Evolutionary conservation across 2,888 invertebrate species (phyloP).

Genomic region (Tiliacea aurago): DNA sequence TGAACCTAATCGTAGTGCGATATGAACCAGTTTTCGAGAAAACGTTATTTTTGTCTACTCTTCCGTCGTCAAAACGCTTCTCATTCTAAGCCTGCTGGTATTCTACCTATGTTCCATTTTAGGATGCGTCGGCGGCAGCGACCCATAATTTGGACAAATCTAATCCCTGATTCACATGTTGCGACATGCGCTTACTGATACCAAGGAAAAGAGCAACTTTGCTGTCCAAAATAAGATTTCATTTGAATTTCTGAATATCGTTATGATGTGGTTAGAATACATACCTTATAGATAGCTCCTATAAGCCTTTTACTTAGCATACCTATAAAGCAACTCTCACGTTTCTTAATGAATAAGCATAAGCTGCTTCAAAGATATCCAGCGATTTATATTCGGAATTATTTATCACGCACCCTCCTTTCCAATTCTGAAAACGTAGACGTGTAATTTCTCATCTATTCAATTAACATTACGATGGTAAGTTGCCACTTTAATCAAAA

Average conservation of each 20-base stretch:
- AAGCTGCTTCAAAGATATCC: constrained; percentile 35
- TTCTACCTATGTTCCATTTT: not conserved
- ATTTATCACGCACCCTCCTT: constrained; percentile 46
- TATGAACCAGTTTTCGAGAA: too few species aligned
- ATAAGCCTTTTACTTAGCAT: constrained; percentile 31
- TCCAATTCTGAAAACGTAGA: constrained; percentile 56
- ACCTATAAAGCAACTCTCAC: constrained; percentile 46
- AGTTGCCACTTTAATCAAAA: constrained; percentile 58
- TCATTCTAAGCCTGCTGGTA: too few species aligned
- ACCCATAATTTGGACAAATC: not conserved
- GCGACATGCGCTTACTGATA: not conserved
- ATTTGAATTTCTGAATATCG: constrained; percentile 40
- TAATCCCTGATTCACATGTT: constrained; percentile 7
- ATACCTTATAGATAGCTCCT: constrained; percentile 14
- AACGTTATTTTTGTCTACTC: too few species aligned
- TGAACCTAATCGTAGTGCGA: too few species aligned
- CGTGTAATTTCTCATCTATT: constrained; percentile 59
- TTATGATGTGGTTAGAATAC: too few species aligned
- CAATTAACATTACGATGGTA: constrained; percentile 59
- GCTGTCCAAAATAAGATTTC: constrained; percentile 12
- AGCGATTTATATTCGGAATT: constrained; percentile 51
- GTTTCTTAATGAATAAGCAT: constrained; percentile 53
- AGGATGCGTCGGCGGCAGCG: constrained; percentile 9
- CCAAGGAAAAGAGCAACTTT: not conserved
- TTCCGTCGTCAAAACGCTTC: too few species aligned